Percentiles rank a stretch among this genome's conserved stretches.
phyloP scores from a whole-genome alignment of 2,888 invertebrate genomes.

The Mythimna ferrago region DNA sequence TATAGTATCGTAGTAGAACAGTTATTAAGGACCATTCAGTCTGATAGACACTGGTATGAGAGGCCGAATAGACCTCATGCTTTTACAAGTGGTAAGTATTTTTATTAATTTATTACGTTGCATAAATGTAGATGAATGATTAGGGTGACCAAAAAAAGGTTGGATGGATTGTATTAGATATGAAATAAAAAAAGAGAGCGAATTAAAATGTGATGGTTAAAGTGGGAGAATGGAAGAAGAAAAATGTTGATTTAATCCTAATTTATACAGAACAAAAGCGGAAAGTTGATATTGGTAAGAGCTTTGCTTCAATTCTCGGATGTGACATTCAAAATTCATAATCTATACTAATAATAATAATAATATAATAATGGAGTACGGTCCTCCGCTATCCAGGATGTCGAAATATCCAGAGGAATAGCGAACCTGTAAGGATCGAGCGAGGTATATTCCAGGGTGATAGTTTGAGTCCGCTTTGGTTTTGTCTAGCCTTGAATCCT shows the following conservation, averaged over 20 bases:
- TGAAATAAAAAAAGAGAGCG: neutral
- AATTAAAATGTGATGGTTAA: neutral
- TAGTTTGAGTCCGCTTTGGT: too few relatives aligned
- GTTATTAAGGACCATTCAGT: constrained; percentile 93
- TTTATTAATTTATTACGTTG: neutral
- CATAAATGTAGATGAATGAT: neutral
- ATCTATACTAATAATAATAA: too few relatives aligned
- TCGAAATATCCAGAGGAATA: too few relatives aligned
- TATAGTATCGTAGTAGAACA: constrained; percentile 96
- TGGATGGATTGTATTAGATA: too few relatives aligned
- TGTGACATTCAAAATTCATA: neutral
- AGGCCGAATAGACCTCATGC: constrained; percentile 67
- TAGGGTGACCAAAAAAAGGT: too few relatives aligned
- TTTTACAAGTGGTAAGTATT: constrained; percentile 68
- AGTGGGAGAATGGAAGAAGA: neutral
- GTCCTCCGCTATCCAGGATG: too few relatives aligned
- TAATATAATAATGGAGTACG: too few relatives aligned
- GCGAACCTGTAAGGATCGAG: too few relatives aligned
- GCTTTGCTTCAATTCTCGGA: neutral
- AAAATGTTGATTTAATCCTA: neutral
- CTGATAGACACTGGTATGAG: constrained; percentile 95
- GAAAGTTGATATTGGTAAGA: too few relatives aligned
- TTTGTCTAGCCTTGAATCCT: too few relatives aligned
- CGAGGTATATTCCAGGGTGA: too few relatives aligned
- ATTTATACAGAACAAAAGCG: neutral